Percentiles rank a stretch among this genome's conserved stretches.
Evolutionary conservation across 1,140 invertebrate species (phyloP).

Genomic region (Drosophila tropicalis): DNA sequence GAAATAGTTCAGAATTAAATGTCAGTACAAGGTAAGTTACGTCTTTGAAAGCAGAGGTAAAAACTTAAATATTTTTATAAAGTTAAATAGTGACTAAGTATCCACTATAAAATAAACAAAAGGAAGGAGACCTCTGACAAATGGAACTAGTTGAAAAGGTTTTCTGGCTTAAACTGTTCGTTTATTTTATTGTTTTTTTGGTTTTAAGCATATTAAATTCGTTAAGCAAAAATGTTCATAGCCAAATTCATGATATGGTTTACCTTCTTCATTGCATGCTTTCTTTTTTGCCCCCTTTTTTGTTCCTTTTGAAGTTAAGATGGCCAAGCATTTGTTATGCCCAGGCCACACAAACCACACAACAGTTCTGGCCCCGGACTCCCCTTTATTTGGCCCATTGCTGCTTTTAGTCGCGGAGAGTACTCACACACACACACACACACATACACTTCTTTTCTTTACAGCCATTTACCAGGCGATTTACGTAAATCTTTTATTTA

Average conservation of each 20-base stretch:
- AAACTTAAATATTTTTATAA: too few relatives aligned
- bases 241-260: slow-evolving; percentile 74
- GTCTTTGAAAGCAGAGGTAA: too few relatives aligned
- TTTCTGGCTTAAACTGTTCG: background rate
- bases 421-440: slow-evolving; percentile 27
- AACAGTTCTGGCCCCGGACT: background rate
- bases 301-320: slow-evolving; percentile 65
- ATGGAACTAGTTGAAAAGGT: background rate
- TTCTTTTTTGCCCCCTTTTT: slow-evolving; percentile 47
- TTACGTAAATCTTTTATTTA: slow-evolving; percentile 82
- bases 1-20: too few relatives aligned
- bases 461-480: slow-evolving; percentile 81
- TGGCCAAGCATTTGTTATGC: slow-evolving; percentile 76
- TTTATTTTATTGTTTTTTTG: background rate
- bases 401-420: background rate
- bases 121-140: background rate
- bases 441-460: slow-evolving; percentile 69
- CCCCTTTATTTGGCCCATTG: background rate
- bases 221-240: slow-evolving; percentile 53
- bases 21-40: too few relatives aligned
- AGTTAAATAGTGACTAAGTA: too few relatives aligned
- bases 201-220: slow-evolving; percentile 23
- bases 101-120: background rate
- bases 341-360: slow-evolving; percentile 46
- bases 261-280: slow-evolving; percentile 43